Percentiles rank a stretch among this genome's conserved stretches.
Conservation (phyloP, 2,113 vertebrate genomes). For the Strigops habroptila region DNA sequence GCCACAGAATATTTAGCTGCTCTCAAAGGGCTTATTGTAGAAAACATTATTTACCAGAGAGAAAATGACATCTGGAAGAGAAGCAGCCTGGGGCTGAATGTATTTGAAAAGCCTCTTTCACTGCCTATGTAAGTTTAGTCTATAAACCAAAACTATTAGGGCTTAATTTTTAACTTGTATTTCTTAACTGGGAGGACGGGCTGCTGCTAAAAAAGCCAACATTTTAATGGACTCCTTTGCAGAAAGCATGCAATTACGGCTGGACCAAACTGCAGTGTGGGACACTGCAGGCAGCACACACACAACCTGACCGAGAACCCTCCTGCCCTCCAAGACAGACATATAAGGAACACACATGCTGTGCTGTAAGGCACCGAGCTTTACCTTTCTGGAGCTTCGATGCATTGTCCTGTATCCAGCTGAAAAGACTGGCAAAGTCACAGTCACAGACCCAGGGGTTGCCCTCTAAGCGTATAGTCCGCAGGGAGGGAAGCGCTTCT, state of each 20-base stretch:
- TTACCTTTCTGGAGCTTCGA: conserved; percentile 93
- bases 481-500: conserved; percentile 86
- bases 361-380: not conserved
- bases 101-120: conserved; percentile 29
- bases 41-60: not conserved
- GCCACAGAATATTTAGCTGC: not conserved
- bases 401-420: conserved; percentile 91
- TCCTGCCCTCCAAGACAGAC: not conserved
- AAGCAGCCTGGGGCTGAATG: not conserved
- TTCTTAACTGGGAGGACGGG: not conserved
- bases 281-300: conserved; percentile 1
- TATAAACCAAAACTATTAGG: not conserved
- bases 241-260: not conserved
- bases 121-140: not conserved
- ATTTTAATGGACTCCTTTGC: not conserved
- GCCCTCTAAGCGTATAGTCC: conserved; percentile 88
- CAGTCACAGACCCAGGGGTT: conserved; percentile 98
- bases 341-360: not conserved
- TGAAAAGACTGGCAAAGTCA: conserved; percentile 92
- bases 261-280: not conserved
- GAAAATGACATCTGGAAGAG: conserved; percentile 18
- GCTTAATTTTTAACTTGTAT: not conserved
- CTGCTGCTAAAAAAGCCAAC: not conserved
- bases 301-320: not conserved
- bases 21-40: not conserved